A percentile compares a stretch with the other conserved stretches of the same genome.
Evolutionary conservation across 2,797 vertebrate genomes (phyloP).

Genomic region (Danio tinwini): DNA sequence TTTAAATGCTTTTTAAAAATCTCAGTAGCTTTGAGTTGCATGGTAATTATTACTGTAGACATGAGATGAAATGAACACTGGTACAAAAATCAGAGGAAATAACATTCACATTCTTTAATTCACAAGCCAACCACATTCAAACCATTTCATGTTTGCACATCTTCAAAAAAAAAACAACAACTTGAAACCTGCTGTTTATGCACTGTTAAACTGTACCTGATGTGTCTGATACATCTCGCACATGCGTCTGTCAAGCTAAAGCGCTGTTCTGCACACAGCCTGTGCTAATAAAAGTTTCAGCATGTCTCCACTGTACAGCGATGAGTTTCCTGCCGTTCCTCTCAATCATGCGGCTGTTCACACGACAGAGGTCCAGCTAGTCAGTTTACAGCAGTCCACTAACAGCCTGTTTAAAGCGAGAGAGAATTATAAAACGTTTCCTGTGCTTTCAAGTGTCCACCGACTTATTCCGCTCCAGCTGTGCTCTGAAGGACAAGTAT

Average conservation of each 20-base stretch:
- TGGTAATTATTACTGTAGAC: not conserved
- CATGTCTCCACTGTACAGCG: not conserved
- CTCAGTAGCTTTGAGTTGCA: not conserved
- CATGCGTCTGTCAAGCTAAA: conserved; percentile 10
- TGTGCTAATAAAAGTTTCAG: conserved; percentile 9
- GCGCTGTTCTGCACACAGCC: conserved; percentile 11
- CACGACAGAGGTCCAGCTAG: conserved; percentile 19
- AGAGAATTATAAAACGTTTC: conserved; percentile 37
- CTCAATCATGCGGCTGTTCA: conserved; percentile 33
- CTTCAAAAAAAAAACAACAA: not conserved
- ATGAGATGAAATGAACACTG: conserved; percentile 1
- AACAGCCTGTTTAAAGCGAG: conserved; percentile 33
- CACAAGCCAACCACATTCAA: not conserved
- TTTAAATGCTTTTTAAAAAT: conserved; percentile 1
- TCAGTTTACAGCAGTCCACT: conserved; percentile 11
- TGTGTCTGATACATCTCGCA: conserved; percentile 15
- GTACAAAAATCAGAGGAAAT: not conserved
- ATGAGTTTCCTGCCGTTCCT: conserved; percentile 17
- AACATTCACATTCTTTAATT: conserved; percentile 15
- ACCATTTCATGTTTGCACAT: not conserved
- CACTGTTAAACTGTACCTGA: conserved; percentile 37
- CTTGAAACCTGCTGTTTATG: conserved; percentile 10
- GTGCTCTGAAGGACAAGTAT: conserved; percentile 46
- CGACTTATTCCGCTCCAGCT: conserved; percentile 39
- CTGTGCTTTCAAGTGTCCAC: conserved; percentile 35